Percentiles rank a stretch among this genome's conserved stretches.
Conservation (phyloP, 2,888 invertebrate species). For the Andrena minutula region DNA sequence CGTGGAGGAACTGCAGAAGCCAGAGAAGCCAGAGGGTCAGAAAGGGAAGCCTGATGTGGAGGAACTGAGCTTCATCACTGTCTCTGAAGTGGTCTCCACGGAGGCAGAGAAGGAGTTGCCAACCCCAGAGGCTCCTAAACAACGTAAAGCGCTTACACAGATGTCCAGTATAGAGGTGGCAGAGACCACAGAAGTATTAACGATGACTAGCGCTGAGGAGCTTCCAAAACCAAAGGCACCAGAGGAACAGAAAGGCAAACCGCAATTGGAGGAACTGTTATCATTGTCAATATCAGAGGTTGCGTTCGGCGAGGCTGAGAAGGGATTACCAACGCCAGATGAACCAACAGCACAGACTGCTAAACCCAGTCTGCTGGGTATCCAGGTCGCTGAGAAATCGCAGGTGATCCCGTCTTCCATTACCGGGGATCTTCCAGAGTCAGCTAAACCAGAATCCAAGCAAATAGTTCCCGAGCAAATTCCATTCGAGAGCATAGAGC, state of each 20-base stretch:
- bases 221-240: constrained; percentile 66
- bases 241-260: constrained; percentile 71
- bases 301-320: constrained; percentile 81
- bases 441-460: constrained; percentile 74
- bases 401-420: constrained; percentile 77
- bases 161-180: constrained; percentile 82
- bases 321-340: constrained; percentile 74
- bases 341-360: constrained; percentile 79
- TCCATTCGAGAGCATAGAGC: constrained; percentile 83
- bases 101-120: constrained; percentile 75
- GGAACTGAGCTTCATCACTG: constrained; percentile 73
- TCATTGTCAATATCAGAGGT: constrained; percentile 78
- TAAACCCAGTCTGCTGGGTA: constrained; percentile 76
- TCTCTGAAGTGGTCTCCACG: constrained; percentile 77
- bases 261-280: constrained; percentile 76
- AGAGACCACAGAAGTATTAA: constrained; percentile 78
- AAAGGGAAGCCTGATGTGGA: constrained; percentile 75
- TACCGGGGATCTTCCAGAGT: constrained; percentile 75
- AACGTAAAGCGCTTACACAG: constrained; percentile 82
- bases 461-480: constrained; percentile 82
- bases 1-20: constrained; percentile 69
- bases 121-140: constrained; percentile 74
- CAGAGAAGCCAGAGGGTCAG: constrained; percentile 69
- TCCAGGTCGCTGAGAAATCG: constrained; percentile 82
- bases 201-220: constrained; percentile 70